These are phyloP conservation scores for Dasypus novemcinctus DNA, from an alignment of 2,113 vertebrate genomes.

Conservation along the genomic window DNA sequence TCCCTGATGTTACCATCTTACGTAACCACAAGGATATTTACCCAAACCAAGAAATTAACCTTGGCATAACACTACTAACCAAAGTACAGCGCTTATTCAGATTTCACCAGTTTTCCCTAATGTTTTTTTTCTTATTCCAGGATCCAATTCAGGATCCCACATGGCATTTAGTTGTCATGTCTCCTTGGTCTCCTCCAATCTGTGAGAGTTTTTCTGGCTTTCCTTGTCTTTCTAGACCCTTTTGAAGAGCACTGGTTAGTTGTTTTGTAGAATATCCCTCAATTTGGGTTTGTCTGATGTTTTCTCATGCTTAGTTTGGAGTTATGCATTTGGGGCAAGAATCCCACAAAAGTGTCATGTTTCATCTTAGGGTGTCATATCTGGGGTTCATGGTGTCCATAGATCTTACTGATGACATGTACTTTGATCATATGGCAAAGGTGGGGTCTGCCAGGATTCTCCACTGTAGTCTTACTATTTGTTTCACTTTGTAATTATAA, in stretches of 20 bases:
- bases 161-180: not conserved
- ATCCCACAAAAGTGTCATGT: not conserved
- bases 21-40: not conserved
- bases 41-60: constrained; percentile 15
- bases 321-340: not conserved
- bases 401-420: not conserved
- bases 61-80: not conserved
- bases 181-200: not conserved
- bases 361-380: not conserved
- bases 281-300: not conserved
- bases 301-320: not conserved
- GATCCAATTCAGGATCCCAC: not conserved
- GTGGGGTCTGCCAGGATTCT: not conserved
- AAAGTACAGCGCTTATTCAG: not conserved
- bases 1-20: not conserved
- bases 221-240: not conserved
- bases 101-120: not conserved
- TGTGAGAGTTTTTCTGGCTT: not conserved
- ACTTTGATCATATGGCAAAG: not conserved
- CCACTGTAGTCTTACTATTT: not conserved
- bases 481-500: not conserved
- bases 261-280: not conserved
- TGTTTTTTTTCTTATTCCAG: not conserved
- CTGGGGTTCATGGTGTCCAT: not conserved
- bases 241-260: not conserved